A percentile compares a stretch with the other conserved stretches of the same genome.
Evolutionary conservation across 2,888 invertebrate species (phyloP).

Genomic region (Tipula vernalis): DNA sequence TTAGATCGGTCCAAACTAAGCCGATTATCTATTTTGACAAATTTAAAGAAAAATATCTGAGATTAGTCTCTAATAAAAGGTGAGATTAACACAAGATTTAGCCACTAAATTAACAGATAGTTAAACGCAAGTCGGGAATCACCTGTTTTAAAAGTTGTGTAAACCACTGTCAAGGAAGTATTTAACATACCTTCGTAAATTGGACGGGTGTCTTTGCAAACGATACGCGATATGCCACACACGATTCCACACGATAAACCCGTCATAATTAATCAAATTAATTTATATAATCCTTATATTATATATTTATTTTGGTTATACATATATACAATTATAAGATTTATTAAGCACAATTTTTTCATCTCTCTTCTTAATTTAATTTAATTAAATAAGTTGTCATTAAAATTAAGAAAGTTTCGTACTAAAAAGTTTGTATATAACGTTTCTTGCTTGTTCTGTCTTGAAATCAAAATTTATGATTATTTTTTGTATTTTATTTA

Average conservation of each 20-base stretch:
- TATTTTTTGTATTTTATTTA: constrained; percentile 4
- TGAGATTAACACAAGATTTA: too few species aligned
- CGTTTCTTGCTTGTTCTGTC: too few species aligned
- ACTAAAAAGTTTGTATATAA: not conserved
- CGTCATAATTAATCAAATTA: not conserved
- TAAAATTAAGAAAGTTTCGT: not conserved
- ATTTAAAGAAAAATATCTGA: too few species aligned
- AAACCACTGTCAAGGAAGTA: not conserved
- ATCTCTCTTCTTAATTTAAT: not conserved
- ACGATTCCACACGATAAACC: not conserved
- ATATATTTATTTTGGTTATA: not conserved
- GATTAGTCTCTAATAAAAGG: too few species aligned
- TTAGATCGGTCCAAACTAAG: not conserved
- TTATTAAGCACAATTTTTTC: not conserved
- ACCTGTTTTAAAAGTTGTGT: not conserved
- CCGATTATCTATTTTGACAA: too few species aligned
- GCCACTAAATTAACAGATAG: too few species aligned
- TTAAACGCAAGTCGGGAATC: not conserved
- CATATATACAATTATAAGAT: not conserved
- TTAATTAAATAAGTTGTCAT: not conserved
- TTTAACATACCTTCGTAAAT: not conserved
- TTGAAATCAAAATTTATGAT: constrained; percentile 4
- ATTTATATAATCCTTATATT: not conserved
- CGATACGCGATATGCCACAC: not conserved
- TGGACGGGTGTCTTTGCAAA: not conserved